phyloP scores from a whole-genome alignment of 2,113 vertebrate genomes.

The Pangasianodon gigas region DNA sequence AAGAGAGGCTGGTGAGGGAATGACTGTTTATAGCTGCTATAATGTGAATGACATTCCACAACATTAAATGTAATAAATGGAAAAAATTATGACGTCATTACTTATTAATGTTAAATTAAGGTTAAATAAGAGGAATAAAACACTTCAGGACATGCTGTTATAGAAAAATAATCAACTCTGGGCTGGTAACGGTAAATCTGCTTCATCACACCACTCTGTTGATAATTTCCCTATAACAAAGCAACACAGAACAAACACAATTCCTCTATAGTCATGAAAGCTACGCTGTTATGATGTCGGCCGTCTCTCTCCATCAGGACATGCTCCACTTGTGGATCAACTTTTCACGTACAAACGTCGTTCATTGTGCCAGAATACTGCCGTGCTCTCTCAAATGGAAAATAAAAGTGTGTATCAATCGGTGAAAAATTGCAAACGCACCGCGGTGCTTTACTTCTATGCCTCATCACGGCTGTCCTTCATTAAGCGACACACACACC shows the following conservation, averaged over 20 bases:
- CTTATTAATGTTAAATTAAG: neutral
- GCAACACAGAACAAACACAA: neutral
- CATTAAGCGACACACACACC: conserved; percentile 39
- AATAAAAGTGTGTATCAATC: conserved; percentile 32
- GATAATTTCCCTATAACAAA: neutral
- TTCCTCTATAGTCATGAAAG: neutral
- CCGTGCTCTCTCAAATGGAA: conserved; percentile 38
- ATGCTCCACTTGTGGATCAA: neutral
- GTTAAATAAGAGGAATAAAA: neutral
- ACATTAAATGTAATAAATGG: too few species aligned
- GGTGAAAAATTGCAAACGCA: conserved; percentile 20
- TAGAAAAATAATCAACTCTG: neutral
- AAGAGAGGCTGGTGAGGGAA: neutral
- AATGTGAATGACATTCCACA: too few species aligned
- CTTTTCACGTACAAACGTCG: neutral
- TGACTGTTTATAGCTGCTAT: neutral
- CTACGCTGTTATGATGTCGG: neutral
- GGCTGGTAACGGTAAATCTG: neutral
- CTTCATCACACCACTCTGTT: neutral
- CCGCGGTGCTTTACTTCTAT: neutral
- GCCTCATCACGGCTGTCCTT: conserved; percentile 8
- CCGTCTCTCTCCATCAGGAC: neutral
- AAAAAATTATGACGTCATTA: too few species aligned
- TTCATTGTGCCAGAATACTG: neutral
- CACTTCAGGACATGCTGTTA: neutral